Conservation (phyloP, 2,113 vertebrate species). For the Pteropus alecto region DNA sequence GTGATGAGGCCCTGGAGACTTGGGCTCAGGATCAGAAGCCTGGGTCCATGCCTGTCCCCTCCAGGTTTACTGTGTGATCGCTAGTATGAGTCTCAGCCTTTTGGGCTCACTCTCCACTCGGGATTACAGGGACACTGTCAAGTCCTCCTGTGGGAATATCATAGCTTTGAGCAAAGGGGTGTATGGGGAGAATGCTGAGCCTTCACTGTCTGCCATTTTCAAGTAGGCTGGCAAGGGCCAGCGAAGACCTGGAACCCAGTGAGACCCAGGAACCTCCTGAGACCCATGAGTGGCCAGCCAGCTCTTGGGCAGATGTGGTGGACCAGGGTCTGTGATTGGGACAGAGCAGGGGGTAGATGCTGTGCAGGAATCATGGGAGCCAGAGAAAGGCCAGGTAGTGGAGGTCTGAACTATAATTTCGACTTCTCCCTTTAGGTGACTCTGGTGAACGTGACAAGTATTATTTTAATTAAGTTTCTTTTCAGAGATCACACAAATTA, state of each 20-base stretch:
- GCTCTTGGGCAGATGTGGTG: not conserved
- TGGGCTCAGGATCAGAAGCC: not conserved
- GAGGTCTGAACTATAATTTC: no score
- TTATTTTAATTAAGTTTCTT: not conserved
- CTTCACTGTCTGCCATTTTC: not conserved
- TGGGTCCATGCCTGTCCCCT: no score
- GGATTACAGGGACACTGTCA: not conserved
- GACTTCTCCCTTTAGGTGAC: no score
- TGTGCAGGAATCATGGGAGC: not conserved
- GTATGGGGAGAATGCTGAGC: not conserved
- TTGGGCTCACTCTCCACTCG: not conserved
- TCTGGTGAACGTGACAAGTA: not conserved
- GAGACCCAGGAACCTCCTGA: not conserved
- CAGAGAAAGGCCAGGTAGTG: not conserved
- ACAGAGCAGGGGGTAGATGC: not conserved
- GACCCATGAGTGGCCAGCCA: not conserved
- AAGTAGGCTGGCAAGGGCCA: not conserved
- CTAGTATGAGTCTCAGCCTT: not conserved
- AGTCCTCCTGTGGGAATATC: not conserved
- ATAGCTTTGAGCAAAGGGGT: not conserved
- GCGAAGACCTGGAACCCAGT: not conserved
- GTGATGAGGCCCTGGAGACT: not conserved
- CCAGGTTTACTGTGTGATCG: not conserved
- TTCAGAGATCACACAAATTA: no score
- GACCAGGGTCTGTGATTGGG: not conserved